phyloP scores from a whole-genome alignment of 2,888 invertebrate species.

The Mythimna vitellina region DNA sequence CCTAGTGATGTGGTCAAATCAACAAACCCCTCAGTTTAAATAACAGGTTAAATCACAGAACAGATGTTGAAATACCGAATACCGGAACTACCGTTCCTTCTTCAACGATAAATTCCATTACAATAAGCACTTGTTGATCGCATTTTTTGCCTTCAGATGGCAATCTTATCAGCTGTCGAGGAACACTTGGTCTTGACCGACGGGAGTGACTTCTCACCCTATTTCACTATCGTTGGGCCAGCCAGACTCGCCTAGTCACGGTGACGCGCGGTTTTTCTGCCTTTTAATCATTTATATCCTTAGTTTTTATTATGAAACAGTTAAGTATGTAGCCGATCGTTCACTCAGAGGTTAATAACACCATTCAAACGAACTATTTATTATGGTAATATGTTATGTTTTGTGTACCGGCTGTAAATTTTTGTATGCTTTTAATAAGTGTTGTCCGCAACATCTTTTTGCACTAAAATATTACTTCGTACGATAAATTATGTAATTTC shows the following conservation, averaged over 20 bases:
- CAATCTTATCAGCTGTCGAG: slow-evolving; percentile 54
- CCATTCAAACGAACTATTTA: slow-evolving; percentile 58
- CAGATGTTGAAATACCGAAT: neutral
- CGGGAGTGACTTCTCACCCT: slow-evolving; percentile 52
- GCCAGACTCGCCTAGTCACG: slow-evolving; percentile 46
- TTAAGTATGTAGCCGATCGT: slow-evolving; percentile 52
- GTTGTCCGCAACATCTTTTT: slow-evolving; percentile 26
- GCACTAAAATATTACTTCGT: slow-evolving; percentile 15
- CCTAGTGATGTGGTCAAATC: neutral
- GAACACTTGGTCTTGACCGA: slow-evolving; percentile 57
- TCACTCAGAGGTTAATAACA: slow-evolving; percentile 66
- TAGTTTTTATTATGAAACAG: slow-evolving; percentile 57
- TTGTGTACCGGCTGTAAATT: slow-evolving; percentile 43
- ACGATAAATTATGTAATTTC: slow-evolving; percentile 41
- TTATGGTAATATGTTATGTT: slow-evolving; percentile 62
- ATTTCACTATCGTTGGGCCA: slow-evolving; percentile 62
- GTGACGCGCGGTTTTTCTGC: slow-evolving; percentile 57
- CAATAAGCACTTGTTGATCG: slow-evolving; percentile 55
- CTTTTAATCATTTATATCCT: slow-evolving; percentile 58
- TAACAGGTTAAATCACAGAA: neutral
- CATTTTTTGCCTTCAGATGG: slow-evolving; percentile 31
- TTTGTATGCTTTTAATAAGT: slow-evolving; percentile 15
- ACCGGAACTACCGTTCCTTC: neutral
- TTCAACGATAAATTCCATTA: slow-evolving; percentile 10
- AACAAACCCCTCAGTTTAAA: neutral